Evolutionary conservation across 2,113 vertebrate species (phyloP).

Genomic region (Coturnix japonica): DNA sequence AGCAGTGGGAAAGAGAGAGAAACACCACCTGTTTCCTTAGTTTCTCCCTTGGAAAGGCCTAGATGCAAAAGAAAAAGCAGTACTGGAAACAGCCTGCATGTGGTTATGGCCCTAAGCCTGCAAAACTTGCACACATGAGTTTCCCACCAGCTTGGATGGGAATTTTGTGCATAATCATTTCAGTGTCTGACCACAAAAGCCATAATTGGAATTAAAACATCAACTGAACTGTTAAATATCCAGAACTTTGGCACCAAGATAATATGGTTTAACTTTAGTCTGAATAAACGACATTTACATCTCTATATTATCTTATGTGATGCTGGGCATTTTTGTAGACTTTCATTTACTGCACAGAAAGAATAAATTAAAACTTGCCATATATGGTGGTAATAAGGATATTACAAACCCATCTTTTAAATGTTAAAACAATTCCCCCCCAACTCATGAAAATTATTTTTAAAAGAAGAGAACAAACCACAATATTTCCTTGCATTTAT

Average conservation of each 20-base stretch:
- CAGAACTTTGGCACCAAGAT: conserved; percentile 56
- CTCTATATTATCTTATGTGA: neutral
- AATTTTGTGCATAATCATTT: conserved; percentile 36
- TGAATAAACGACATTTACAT: conserved; percentile 24
- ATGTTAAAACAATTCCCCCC: neutral
- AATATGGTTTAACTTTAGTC: conserved; percentile 25
- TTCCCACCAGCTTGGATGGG: conserved; percentile 54
- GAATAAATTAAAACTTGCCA: conserved; percentile 26
- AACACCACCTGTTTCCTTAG: neutral
- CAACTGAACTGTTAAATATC: conserved; percentile 36
- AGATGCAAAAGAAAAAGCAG: neutral
- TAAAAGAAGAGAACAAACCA: conserved; percentile 26
- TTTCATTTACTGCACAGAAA: conserved; percentile 51
- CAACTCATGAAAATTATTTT: conserved; percentile 24
- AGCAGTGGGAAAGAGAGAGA: neutral
- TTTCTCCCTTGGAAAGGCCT: neutral
- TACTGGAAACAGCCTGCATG: neutral
- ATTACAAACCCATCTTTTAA: conserved; percentile 33
- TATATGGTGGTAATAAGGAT: neutral
- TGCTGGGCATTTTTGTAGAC: conserved; percentile 2
- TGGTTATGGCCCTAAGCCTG: conserved; percentile 46
- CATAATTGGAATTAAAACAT: conserved; percentile 68
- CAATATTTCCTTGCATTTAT: neutral
- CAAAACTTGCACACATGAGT: conserved; percentile 10
- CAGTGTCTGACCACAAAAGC: conserved; percentile 64